phyloP scores from a whole-genome alignment of 2,888 invertebrate genomes.

The Corbicula japonica region DNA sequence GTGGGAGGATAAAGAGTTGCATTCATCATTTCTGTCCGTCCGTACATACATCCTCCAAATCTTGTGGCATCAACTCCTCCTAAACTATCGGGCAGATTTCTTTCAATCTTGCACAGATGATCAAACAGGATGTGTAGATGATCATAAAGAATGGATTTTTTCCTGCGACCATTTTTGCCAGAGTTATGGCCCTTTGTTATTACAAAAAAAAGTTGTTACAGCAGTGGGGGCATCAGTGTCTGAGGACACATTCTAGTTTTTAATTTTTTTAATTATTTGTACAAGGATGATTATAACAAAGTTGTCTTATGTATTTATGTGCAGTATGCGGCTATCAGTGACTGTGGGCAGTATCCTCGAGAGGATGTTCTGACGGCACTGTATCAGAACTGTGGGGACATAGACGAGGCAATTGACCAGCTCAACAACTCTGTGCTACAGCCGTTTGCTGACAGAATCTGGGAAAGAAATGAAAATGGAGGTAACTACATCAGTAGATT shows the following conservation, averaged over 20 bases:
- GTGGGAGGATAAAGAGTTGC: too few relatives aligned
- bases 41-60: too few relatives aligned
- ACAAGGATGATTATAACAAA: background rate
- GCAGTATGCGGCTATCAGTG: slow-evolving; percentile 74
- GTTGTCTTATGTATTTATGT: slow-evolving; percentile 1
- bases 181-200: too few relatives aligned
- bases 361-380: slow-evolving; percentile 78
- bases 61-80: too few relatives aligned
- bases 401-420: slow-evolving; percentile 67
- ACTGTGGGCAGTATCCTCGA: slow-evolving; percentile 67
- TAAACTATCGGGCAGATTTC: too few relatives aligned
- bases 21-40: too few relatives aligned
- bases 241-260: background rate
- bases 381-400: slow-evolving; percentile 70
- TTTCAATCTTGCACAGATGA: too few relatives aligned
- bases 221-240: background rate
- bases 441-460: slow-evolving; percentile 69
- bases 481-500: too few relatives aligned
- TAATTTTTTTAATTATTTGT: background rate
- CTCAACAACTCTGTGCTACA: slow-evolving; percentile 68
- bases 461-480: slow-evolving; percentile 51
- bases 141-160: too few relatives aligned
- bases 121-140: too few relatives aligned
- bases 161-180: too few relatives aligned
- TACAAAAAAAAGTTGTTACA: too few relatives aligned